Conservation (phyloP, 2,888 invertebrate species). For the Coleophora deauratella region DNA sequence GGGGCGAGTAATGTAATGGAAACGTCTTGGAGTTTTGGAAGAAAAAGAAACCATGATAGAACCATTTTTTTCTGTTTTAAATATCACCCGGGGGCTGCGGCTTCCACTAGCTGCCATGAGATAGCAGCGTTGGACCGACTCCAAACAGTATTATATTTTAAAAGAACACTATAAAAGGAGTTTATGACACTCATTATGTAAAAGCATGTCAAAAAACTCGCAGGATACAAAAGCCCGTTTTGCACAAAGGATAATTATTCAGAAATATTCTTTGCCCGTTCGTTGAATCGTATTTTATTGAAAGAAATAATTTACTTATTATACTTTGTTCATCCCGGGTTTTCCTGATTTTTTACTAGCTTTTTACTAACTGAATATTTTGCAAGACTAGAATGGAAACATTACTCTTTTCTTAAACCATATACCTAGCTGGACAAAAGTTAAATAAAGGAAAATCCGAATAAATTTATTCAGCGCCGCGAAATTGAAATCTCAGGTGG, state of each 20-base stretch:
- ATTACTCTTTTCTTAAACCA: too few relatives aligned
- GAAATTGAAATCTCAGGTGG: constrained; percentile 72
- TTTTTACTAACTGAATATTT: too few relatives aligned
- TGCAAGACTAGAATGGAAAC: too few relatives aligned
- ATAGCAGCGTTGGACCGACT: constrained; percentile 39
- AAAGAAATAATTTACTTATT: too few relatives aligned
- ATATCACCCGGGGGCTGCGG: constrained; percentile 18
- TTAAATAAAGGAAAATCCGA: constrained; percentile 49
- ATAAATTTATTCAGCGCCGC: constrained; percentile 64
- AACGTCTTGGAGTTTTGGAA: constrained; percentile 31
- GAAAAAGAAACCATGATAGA: constrained; percentile 31
- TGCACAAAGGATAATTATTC: too few relatives aligned
- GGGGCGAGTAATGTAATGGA: constrained; percentile 39
- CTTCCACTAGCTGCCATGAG: constrained; percentile 9
- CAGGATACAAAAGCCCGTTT: too few relatives aligned
- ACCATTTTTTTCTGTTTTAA: constrained; percentile 24
- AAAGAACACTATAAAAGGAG: constrained; percentile 25
- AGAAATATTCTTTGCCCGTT: too few relatives aligned
- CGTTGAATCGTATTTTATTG: too few relatives aligned
- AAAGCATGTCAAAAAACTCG: constrained; percentile 1
- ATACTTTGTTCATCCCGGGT: too few relatives aligned
- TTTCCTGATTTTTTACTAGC: too few relatives aligned
- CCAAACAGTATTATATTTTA: constrained; percentile 41
- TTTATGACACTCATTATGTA: constrained; percentile 23
- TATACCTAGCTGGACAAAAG: constrained; percentile 32